A percentile compares a stretch with the other conserved stretches of the same genome.
phyloP scores from a whole-genome alignment of 37 sponge, comb jelly and placozoan genomes.

The Tethya wilhelma region DNA sequence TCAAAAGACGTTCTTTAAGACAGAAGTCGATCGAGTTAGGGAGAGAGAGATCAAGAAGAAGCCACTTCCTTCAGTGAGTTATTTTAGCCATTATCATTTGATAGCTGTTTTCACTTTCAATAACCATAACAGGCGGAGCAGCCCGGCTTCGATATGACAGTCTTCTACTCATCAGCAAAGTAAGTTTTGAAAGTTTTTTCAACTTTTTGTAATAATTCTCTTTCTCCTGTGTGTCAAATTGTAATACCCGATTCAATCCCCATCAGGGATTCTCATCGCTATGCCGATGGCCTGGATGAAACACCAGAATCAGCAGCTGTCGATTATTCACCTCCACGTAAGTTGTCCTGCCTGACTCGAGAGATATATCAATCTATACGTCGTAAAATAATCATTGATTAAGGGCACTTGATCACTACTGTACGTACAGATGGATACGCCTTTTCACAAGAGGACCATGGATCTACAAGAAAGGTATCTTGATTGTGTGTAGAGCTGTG shows the following conservation, averaged over 20 bases:
- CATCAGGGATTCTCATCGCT: conserved; percentile 1
- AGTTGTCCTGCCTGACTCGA: not conserved
- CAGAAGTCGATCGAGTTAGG: conserved; percentile 11
- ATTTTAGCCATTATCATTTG: too few relatives aligned
- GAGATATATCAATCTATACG: not conserved
- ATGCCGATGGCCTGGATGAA: conserved; percentile 37
- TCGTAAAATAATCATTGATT: not conserved
- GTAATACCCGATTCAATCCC: too few relatives aligned
- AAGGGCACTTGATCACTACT: not conserved
- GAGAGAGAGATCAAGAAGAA: not conserved
- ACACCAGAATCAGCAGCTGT: not conserved
- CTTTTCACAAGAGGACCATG: conserved; percentile 56
- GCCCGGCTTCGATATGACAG: too few relatives aligned
- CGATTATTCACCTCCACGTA: not conserved
- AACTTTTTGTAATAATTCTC: not conserved
- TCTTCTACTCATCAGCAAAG: conserved; percentile 33
- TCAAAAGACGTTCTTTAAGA: conserved; percentile 40
- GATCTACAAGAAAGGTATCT: conserved; percentile 12
- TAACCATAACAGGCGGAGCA: too few relatives aligned
- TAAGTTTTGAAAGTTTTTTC: not conserved
- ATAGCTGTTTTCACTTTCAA: too few relatives aligned
- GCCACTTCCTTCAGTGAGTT: too few relatives aligned
- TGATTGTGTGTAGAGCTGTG: not conserved
- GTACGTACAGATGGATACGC: conserved; percentile 33
- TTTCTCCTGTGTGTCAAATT: not conserved